phyloP scores from a whole-genome alignment of 2,113 vertebrate genomes.

The Colaptes auratus region DNA sequence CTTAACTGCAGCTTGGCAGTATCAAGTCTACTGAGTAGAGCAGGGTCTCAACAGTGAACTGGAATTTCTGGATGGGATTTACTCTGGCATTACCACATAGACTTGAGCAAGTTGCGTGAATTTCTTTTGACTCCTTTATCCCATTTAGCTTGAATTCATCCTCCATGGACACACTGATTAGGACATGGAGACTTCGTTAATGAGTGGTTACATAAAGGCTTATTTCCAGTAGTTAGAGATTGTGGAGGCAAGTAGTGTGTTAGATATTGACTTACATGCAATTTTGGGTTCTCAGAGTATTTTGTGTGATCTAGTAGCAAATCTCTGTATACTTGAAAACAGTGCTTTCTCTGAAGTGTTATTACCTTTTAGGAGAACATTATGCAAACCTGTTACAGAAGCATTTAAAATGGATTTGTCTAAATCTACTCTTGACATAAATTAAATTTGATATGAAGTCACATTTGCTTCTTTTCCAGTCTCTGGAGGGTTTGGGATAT shows the following conservation, averaged over 20 bases:
- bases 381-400: neutral
- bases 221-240: neutral
- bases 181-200: neutral
- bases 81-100: neutral
- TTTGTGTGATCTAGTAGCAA: neutral
- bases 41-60: neutral
- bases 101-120: neutral
- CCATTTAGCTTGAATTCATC: constrained; percentile 3
- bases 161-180: neutral
- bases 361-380: neutral
- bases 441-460: neutral
- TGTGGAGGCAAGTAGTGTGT: neutral
- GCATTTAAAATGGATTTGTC: neutral
- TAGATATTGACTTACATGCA: rapidly evolving
- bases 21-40: neutral
- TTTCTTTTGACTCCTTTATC: neutral
- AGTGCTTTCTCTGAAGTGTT: neutral
- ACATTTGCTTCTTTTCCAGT: neutral
- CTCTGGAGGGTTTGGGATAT: neutral
- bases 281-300: neutral
- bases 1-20: neutral
- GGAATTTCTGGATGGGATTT: neutral
- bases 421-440: neutral
- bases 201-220: neutral
- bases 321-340: neutral